Percentiles rank a stretch among this genome's conserved stretches.
phyloP scores from a whole-genome alignment of 2,797 vertebrate species.

The Mormyrops boulengeri region DNA sequence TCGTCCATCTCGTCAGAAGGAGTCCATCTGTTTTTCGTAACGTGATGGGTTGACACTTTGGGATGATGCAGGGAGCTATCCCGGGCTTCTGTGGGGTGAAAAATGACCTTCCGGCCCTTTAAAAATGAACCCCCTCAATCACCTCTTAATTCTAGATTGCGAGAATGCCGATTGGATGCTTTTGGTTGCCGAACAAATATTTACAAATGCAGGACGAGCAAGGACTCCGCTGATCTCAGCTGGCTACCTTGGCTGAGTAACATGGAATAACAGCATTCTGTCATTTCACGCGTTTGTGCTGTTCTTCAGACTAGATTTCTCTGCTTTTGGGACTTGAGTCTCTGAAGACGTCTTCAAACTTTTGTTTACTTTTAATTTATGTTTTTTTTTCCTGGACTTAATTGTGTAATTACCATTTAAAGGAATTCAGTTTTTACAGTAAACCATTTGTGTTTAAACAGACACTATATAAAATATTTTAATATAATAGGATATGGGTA shows the following conservation, averaged over 20 bases:
- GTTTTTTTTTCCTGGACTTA: conserved; percentile 57
- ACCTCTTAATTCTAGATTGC: conserved; percentile 15
- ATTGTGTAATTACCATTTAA: conserved; percentile 65
- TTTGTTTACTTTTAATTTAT: conserved; percentile 58
- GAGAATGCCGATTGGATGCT: conserved; percentile 39
- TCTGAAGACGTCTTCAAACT: conserved; percentile 31
- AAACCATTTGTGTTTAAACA: conserved; percentile 57
- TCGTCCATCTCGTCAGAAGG: conserved; percentile 28
- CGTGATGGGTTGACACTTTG: conserved; percentile 37
- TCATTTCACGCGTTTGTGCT: conserved; percentile 26
- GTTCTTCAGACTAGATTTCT: conserved; percentile 29
- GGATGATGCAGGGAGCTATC: conserved; percentile 33
- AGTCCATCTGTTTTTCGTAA: conserved; percentile 48
- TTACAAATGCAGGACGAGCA: conserved; percentile 18
- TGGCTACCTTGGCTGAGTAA: conserved; percentile 21
- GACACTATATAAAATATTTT: conserved; percentile 65
- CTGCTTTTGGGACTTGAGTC: conserved; percentile 34
- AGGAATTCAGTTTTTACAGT: conserved; percentile 64
- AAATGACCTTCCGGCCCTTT: not conserved
- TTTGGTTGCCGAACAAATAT: conserved; percentile 44
- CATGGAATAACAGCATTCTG: conserved; percentile 26
- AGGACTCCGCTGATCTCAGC: conserved; percentile 25
- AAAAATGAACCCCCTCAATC: not conserved
- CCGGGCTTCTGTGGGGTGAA: conserved; percentile 4
- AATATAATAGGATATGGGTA: conserved; percentile 68